Conservation (phyloP, 2,797 vertebrate species). For the Siniperca obscura region DNA sequence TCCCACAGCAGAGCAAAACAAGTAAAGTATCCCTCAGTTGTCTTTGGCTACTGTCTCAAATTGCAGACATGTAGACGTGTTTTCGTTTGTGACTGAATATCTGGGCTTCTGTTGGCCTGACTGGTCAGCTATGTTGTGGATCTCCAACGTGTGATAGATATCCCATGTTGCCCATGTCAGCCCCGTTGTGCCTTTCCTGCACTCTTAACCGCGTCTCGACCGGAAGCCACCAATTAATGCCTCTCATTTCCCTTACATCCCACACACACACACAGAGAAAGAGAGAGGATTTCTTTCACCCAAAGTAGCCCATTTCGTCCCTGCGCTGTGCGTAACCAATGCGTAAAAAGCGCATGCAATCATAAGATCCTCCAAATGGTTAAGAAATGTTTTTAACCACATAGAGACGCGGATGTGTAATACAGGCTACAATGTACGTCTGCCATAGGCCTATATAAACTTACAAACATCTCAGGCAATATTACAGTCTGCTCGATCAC, state of each 20-base stretch:
- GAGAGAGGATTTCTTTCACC: neutral
- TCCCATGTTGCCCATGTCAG: constrained; percentile 17
- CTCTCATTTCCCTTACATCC: constrained; percentile 47
- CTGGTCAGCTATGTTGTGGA: neutral
- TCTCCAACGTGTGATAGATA: constrained; percentile 22
- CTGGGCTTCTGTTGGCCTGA: neutral
- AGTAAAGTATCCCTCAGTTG: neutral
- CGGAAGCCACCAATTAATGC: constrained; percentile 74
- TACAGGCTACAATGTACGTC: neutral
- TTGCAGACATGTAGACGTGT: neutral
- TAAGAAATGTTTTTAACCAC: neutral
- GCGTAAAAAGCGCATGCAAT: constrained; percentile 33
- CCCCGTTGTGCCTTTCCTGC: constrained; percentile 25
- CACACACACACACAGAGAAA: neutral
- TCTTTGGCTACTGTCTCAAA: neutral
- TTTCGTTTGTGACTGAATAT: neutral
- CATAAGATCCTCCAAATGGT: neutral
- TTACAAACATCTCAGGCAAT: neutral
- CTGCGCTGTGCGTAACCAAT: constrained; percentile 33
- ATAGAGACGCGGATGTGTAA: neutral
- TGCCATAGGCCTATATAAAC: neutral
- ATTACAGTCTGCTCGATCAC: no score
- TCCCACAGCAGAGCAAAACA: neutral
- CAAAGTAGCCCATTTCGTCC: neutral
- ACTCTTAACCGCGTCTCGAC: constrained; percentile 57